Percentiles rank a stretch among this genome's conserved stretches.
phyloP scores from a whole-genome alignment of 2,113 vertebrate genomes.

The Corvus cornix region DNA sequence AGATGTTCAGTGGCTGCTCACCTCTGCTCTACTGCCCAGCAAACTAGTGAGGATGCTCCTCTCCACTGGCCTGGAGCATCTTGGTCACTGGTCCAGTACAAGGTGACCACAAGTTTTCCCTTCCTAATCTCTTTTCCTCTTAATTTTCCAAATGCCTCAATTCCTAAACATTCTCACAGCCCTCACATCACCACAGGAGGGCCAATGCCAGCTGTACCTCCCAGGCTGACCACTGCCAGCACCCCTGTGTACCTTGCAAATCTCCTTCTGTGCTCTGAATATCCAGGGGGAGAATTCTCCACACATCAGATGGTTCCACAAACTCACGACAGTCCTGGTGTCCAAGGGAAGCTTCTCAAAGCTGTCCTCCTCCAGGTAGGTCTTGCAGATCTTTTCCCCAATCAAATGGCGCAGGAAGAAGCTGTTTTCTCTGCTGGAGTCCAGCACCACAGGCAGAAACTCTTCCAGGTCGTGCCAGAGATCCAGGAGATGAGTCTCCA shows the following conservation, averaged over 20 bases:
- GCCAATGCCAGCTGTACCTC: neutral
- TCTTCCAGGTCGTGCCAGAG: constrained; percentile 73
- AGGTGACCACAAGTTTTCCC: neutral
- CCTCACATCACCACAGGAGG: neutral
- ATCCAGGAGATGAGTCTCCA: constrained; percentile 58
- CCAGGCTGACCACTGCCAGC: neutral
- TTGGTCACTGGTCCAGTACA: neutral
- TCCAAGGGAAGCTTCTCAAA: constrained; percentile 36
- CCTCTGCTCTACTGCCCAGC: neutral
- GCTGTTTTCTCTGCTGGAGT: constrained; percentile 26
- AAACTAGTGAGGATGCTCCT: neutral
- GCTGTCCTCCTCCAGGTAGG: constrained; percentile 51
- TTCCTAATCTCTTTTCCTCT: neutral
- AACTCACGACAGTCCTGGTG: constrained; percentile 23
- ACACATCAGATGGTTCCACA: constrained; percentile 50
- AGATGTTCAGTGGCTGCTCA: neutral
- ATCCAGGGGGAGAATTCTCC: constrained; percentile 73
- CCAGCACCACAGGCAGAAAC: constrained; percentile 53
- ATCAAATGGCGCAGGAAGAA: constrained; percentile 55
- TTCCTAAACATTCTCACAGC: neutral
- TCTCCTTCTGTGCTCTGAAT: constrained; percentile 67
- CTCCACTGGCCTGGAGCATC: neutral
- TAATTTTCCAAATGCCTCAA: neutral
- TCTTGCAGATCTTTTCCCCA: constrained; percentile 56
- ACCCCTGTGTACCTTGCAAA: constrained; percentile 64